Base-by-base conservation (phyloP, 2,113 vertebrate genomes). In the Dunckerocampus dactyliophorus region DNA sequence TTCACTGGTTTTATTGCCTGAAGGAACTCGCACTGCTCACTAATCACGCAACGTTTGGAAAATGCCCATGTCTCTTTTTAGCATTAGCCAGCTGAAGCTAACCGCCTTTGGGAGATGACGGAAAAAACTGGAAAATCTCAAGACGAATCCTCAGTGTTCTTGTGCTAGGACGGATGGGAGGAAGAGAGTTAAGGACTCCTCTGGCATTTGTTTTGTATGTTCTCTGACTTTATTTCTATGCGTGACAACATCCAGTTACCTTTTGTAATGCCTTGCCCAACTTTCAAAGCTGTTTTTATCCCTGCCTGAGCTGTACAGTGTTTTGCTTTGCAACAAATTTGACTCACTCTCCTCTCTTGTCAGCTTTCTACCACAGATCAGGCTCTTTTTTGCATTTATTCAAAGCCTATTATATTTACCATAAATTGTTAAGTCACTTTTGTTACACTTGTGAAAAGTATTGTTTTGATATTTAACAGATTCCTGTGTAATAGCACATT, bases 391-490 rank as follows among this genome's bases (percentile, higher is more conserved):
- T 57, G 64, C 72, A 55, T 75, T 80, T 83, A 75, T 83, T 83
- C 84, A 77, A 74, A 73, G 79, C 69, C 75, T 79, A 62, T 51
- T 76, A 76, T 80, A 87, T 75, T 63, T 78, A 82, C 71, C 58
- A 80, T 65, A 57, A 80, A 83, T 50, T 71, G 69, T 34, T 75
- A 78, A 69, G 71, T 86, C 75, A 85, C 74, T 85, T 87, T 90
- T 90, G 85, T 77, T 83, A 81, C 82, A 79, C 75, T 88, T 86
- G 85, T 89, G 81, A 84, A 87, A 83, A 87, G 84, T 68, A 83
- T 83, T 88, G 76, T 90, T 89, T 88, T 89, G 72, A 83, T 90
- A 88, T 89, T 83, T 81, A 83, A 90, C 82, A 72, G 79, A 87
- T 88, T 89, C 84, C 84, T 88, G 84, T 88, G 85, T 89, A 89